phyloP scores from a whole-genome alignment of 2,797 vertebrate species.

The Basileuterus tristriatus region DNA sequence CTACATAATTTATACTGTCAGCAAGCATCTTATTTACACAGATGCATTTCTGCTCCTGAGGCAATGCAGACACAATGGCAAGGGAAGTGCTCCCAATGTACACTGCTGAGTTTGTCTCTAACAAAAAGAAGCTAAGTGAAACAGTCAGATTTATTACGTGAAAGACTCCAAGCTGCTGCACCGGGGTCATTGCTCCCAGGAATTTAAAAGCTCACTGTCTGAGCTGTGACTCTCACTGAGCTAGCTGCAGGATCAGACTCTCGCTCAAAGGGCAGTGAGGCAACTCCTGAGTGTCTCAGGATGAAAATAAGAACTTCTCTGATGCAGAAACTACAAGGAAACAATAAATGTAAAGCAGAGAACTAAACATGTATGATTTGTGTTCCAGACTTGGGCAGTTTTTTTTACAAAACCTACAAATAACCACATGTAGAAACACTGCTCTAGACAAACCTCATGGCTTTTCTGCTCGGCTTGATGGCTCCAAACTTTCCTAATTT shows the following conservation, averaged over 20 bases:
- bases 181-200: not conserved
- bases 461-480: not conserved
- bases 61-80: not conserved
- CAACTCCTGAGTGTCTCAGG: not conserved
- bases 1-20: conserved; percentile 52
- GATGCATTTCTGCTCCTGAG: conserved; percentile 17
- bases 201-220: not conserved
- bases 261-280: not conserved
- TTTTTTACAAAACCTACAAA: not conserved
- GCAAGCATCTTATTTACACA: conserved; percentile 30
- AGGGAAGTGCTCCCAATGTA: not conserved
- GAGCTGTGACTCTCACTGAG: not conserved
- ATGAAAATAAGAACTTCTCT: not conserved
- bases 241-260: not conserved
- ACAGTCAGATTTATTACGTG: conserved; percentile 12
- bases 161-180: conserved; percentile 7
- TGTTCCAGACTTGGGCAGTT: not conserved
- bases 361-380: not conserved
- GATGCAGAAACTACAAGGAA: not conserved
- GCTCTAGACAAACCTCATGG: not conserved
- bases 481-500: not conserved
- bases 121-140: not conserved
- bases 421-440: not conserved
- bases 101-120: not conserved
- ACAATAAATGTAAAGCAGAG: not conserved